Evolutionary conservation across 1,140 invertebrate genomes (phyloP), one percentile per base, ranked within the genome.

Genomic region (Coptotermes formosanus): DNA sequence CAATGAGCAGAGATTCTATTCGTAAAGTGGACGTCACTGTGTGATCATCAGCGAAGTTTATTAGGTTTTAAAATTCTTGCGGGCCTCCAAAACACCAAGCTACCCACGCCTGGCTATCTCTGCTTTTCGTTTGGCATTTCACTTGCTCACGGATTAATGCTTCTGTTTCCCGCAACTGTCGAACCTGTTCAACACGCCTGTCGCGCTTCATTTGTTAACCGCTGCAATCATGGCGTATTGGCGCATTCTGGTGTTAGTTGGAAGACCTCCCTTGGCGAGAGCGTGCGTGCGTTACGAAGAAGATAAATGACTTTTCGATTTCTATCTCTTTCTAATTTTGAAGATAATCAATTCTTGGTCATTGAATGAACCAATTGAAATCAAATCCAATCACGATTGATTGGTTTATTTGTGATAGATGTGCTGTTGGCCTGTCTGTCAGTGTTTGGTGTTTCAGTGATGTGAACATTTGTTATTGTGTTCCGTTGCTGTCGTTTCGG

Each of bases 141-240:
- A 55, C 52, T 55, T 55, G 52, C 19, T 55, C 52, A 19, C 8
- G 52, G 19, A 8, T n/a, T n/a, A 3, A 69, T 4, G 64, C 64
- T 69, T 69, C n/a, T 69, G 64, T n/a, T 69, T 69, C 64, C 64
- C n/a, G 64, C 64, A 69, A 69, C n/a, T 64, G 59, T 64, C 59
- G 19, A 64, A 64, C 59, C 59, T 64, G 59, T 64, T 64, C 59
- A 64, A 64, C 7, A 64, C 59, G 64, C 19, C 25, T 12, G 64
- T 69, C 64, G 64, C 64, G 25, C 64, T n/a, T 69, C 64, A 69
- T 69, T 69, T 69, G 64, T 69, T 69, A 3, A 3, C 64, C 14
- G 52, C n/a, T n/a, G n/a, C n/a, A n/a, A n/a, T n/a, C n/a, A n/a
- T n/a, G 52, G 3, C 64, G n/a, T 69, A 1, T n/a, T 69, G 64